Evolutionary conservation across 1,140 invertebrate species (phyloP).

Genomic region (Drosophila chauvacae): DNA sequence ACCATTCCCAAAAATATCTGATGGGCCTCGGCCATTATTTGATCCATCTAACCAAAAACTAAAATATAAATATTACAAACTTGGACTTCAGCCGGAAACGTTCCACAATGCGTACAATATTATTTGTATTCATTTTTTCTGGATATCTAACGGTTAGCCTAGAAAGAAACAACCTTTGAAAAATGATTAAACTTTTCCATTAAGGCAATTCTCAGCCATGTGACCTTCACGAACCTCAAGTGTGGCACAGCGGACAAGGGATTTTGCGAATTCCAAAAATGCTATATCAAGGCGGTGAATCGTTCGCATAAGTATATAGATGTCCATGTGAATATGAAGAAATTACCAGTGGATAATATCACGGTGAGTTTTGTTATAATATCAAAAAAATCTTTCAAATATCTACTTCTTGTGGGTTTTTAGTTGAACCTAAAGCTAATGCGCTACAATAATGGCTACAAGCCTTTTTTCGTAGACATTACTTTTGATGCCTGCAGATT

Average conservation of each 20-base stretch:
- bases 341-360: conserved; percentile 24
- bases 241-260: conserved; percentile 12
- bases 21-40: neutral
- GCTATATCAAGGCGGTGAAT: conserved; percentile 59
- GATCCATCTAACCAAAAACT: neutral
- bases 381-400: neutral
- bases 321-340: conserved; percentile 6
- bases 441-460: conserved; percentile 50
- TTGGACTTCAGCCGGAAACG: neutral
- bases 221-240: conserved; percentile 62
- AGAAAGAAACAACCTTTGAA: neutral
- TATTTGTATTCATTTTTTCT: neutral
- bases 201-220: conserved; percentile 15
- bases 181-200: neutral
- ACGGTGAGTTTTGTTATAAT: conserved; percentile 16
- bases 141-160: conserved; percentile 1
- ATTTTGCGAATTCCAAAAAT: conserved; percentile 9
- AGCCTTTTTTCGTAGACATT: conserved; percentile 42
- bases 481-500: conserved; percentile 44
- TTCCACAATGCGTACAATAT: neutral
- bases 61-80: neutral
- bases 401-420: neutral
- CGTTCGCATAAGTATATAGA: conserved; percentile 58
- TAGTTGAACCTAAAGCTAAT: conserved; percentile 37
- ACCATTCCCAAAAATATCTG: neutral